phyloP scores from a whole-genome alignment of 2,797 vertebrate genomes.

The Nothura maculosa region DNA sequence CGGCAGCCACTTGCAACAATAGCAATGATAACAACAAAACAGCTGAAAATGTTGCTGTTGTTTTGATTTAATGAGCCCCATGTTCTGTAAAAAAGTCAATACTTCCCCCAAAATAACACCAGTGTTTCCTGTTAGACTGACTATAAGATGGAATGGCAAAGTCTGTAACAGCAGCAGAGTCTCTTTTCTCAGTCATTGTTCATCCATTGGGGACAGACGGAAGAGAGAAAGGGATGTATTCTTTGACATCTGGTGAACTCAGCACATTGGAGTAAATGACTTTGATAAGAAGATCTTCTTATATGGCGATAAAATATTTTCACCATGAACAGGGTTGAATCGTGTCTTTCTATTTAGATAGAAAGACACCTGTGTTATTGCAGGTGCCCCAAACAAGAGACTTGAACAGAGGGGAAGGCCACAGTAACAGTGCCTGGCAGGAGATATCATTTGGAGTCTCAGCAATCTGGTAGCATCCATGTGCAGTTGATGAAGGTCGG shows the following conservation, averaged over 20 bases:
- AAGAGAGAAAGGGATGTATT: not conserved
- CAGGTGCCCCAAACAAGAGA: not conserved
- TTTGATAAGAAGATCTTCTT: not conserved
- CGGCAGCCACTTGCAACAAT: not conserved
- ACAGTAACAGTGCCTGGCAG: not conserved
- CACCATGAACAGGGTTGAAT: not conserved
- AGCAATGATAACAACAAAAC: conserved; percentile 25
- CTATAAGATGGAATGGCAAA: not conserved
- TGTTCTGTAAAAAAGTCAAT: conserved; percentile 37
- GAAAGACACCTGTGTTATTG: too few relatives aligned
- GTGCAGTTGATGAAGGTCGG: not conserved
- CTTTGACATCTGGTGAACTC: not conserved
- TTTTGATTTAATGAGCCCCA: conserved; percentile 61
- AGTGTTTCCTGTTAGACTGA: not conserved
- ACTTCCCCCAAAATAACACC: conserved; percentile 41
- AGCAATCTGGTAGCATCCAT: not conserved
- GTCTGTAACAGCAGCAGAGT: not conserved
- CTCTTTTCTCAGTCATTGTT: not conserved
- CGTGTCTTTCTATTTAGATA: not conserved
- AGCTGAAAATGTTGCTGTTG: conserved; percentile 49
- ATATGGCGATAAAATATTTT: not conserved
- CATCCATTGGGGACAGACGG: not conserved
- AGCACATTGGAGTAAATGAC: not conserved
- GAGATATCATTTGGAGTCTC: not conserved
- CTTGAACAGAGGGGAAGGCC: not conserved